These are phyloP conservation scores for Drosophila orosa DNA, from an alignment of 1,140 invertebrate species.

Conservation along the genomic window DNA sequence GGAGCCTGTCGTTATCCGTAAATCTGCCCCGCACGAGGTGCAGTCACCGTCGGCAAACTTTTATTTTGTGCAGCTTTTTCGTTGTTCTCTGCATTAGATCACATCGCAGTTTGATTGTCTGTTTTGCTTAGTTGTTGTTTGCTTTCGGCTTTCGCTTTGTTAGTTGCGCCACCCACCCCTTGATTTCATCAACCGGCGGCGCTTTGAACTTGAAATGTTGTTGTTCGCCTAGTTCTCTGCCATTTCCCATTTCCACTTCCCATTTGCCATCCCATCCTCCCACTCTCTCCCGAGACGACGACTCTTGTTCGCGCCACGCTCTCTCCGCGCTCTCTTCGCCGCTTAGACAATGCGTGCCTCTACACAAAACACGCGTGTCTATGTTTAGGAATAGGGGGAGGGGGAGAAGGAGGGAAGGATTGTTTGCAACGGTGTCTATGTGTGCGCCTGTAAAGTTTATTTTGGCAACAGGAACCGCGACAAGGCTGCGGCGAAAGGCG, in stretches of 20 bases:
- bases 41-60: slow-evolving; percentile 43
- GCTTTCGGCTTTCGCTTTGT: slow-evolving; percentile 14
- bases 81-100: slow-evolving; percentile 51
- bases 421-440: slow-evolving; percentile 18
- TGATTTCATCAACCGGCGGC: slow-evolving; percentile 60
- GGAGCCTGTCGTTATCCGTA: slow-evolving; percentile 10
- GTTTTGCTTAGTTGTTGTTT: slow-evolving; percentile 31
- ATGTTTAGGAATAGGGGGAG: slow-evolving; percentile 42
- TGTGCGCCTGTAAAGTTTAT: slow-evolving; percentile 37
- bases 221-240: slow-evolving; percentile 60
- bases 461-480: slow-evolving; percentile 48
- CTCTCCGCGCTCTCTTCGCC: slow-evolving; percentile 30
- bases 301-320: slow-evolving; percentile 1
- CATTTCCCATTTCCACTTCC: neutral
- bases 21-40: slow-evolving; percentile 23
- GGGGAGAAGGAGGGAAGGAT: neutral
- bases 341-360: slow-evolving; percentile 70
- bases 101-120: slow-evolving; percentile 37
- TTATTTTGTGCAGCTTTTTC: slow-evolving; percentile 36
- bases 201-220: slow-evolving; percentile 83
- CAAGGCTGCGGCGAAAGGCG: slow-evolving; percentile 7
- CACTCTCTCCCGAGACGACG: slow-evolving; percentile 7
- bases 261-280: slow-evolving; percentile 26
- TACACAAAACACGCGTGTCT: slow-evolving; percentile 50
- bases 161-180: slow-evolving; percentile 5